A percentile compares a stretch with the other conserved stretches of the same genome.
phyloP scores from a whole-genome alignment of 2,797 vertebrate species.

The Enteromius anoplus region DNA sequence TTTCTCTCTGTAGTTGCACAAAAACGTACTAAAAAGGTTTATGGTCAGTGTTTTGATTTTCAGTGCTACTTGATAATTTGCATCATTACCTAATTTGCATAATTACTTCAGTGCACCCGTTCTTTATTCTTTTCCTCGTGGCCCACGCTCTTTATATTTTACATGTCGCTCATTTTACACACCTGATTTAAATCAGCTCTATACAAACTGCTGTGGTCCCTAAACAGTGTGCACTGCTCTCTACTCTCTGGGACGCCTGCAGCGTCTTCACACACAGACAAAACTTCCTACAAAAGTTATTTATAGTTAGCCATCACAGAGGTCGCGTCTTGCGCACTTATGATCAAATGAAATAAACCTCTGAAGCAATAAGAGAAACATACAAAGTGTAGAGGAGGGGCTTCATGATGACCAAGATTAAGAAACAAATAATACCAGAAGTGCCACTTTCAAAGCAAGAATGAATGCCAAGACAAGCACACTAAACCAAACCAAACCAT shows the following conservation, averaged over 20 bases:
- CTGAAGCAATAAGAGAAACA: too few species aligned
- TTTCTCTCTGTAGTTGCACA: neutral
- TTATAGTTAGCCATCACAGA: neutral
- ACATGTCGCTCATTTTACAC: neutral
- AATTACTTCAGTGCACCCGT: neutral
- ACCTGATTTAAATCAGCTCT: neutral
- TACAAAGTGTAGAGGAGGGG: too few species aligned
- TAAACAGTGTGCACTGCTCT: neutral
- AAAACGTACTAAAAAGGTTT: neutral
- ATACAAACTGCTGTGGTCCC: neutral
- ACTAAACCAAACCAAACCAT: neutral
- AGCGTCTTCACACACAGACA: neutral
- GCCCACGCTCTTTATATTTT: neutral
- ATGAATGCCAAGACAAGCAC: neutral
- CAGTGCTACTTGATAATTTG: neutral
- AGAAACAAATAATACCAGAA: neutral
- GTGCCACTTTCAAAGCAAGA: neutral
- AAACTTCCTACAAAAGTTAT: neutral
- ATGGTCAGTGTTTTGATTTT: neutral
- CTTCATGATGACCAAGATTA: neutral
- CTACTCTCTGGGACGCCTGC: neutral
- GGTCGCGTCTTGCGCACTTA: neutral
- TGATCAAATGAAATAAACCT: too few species aligned
- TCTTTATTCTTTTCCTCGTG: neutral
- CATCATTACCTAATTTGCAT: neutral